Conservation (phyloP, 2,113 vertebrate species). For the Orthonyx spaldingii region DNA sequence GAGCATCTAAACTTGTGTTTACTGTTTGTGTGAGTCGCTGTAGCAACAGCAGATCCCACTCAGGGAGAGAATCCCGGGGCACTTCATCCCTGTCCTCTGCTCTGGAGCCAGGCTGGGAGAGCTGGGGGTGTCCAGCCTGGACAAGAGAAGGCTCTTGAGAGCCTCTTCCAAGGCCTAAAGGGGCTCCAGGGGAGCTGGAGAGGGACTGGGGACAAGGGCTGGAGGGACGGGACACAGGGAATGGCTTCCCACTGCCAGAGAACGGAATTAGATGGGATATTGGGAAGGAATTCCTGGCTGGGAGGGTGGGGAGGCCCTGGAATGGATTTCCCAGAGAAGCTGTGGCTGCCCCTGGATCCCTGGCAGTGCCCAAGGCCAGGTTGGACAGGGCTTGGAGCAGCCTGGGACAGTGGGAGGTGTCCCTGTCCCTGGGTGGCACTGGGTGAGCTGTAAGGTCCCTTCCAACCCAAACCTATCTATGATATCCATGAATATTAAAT, state of each 20-base stretch:
- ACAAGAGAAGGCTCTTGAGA: not conserved
- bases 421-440: fast-evolving
- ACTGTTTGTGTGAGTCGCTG: not conserved
- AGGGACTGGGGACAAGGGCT: not conserved
- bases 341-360: not conserved
- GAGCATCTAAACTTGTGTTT: not conserved
- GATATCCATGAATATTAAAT: not conserved
- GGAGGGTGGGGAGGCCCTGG: not conserved
- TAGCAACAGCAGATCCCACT: not conserved
- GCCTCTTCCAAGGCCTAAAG: not conserved
- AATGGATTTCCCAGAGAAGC: not conserved
- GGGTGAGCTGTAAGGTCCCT: not conserved
- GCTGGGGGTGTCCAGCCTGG: not conserved
- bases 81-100: not conserved
- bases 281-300: not conserved
- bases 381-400: fast-evolving
- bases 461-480: not conserved
- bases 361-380: not conserved
- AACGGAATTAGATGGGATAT: not conserved
- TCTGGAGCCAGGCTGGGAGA: not conserved
- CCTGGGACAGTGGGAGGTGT: not conserved
- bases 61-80: not conserved
- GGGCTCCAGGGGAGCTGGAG: not conserved
- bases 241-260: not conserved
- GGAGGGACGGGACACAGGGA: not conserved